phyloP scores from a whole-genome alignment of 1,140 invertebrate genomes.

The Semibalanus balanoides region DNA sequence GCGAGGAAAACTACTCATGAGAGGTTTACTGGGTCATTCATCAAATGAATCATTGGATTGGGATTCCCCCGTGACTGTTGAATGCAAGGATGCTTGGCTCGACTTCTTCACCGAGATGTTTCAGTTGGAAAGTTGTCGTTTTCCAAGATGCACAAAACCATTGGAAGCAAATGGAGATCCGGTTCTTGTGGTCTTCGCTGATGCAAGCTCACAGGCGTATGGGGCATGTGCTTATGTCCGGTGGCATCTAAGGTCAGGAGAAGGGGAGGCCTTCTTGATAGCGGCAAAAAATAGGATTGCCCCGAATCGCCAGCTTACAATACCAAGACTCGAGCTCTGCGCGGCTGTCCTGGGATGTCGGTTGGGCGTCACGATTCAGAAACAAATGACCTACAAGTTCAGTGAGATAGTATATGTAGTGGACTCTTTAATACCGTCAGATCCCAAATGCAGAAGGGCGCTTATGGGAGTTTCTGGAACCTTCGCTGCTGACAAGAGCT shows the following conservation, averaged over 20 bases:
- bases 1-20: slow-evolving; percentile 11
- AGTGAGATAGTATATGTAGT: slow-evolving; percentile 2
- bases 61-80: slow-evolving; percentile 8
- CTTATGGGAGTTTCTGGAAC: no score
- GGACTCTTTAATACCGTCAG: no score
- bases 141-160: slow-evolving; percentile 9
- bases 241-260: not conserved
- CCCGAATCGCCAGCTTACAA: slow-evolving; percentile 6
- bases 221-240: slow-evolving; percentile 6
- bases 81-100: not conserved
- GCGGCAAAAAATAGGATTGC: slow-evolving; percentile 9
- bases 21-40: slow-evolving; percentile 5
- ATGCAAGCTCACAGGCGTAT: slow-evolving; percentile 7
- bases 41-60: not conserved
- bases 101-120: slow-evolving; percentile 10
- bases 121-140: slow-evolving; percentile 1
- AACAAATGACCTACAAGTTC: slow-evolving; percentile 9
- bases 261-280: slow-evolving; percentile 1
- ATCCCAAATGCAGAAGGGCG: no score
- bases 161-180: slow-evolving; percentile 1
- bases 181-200: slow-evolving; percentile 3
- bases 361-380: slow-evolving; percentile 5
- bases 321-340: slow-evolving; percentile 12
- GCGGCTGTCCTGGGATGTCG: slow-evolving; percentile 5
- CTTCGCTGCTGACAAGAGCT: no score